Percentiles rank a stretch among this genome's conserved stretches.
Conservation (phyloP, 2,113 vertebrate genomes). For the Rattus rattus region DNA sequence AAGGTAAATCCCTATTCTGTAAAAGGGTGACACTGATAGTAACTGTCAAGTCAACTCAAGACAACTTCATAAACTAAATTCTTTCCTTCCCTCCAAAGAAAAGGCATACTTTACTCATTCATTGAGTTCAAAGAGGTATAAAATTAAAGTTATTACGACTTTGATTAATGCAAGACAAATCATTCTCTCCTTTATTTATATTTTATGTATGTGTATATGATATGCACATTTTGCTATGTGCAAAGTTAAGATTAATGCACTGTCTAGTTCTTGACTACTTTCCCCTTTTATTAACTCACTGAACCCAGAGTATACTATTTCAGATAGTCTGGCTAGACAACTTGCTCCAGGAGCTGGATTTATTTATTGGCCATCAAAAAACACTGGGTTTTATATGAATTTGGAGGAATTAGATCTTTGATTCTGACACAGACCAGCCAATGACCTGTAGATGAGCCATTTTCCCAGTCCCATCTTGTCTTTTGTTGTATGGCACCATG, state of each 20-base stretch:
- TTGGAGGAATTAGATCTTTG: neutral
- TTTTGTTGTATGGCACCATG: neutral
- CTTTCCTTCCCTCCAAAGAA: neutral
- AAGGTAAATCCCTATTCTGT: conserved; percentile 40
- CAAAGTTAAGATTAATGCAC: neutral
- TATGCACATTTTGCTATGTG: neutral
- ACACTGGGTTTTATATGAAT: neutral
- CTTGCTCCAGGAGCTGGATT: neutral
- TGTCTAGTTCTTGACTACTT: neutral
- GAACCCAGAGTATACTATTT: neutral
- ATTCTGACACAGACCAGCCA: neutral
- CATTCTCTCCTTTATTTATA: neutral
- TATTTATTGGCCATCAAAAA: neutral
- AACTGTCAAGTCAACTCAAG: neutral
- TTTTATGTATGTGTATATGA: neutral
- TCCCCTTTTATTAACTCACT: neutral
- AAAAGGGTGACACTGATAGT: neutral
- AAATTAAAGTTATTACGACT: neutral
- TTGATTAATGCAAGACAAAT: neutral
- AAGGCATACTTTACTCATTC: neutral
- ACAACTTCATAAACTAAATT: neutral
- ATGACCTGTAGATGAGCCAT: neutral
- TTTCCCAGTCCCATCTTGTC: neutral
- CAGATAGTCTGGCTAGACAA: neutral
- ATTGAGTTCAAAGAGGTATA: neutral